Conservation (phyloP, 2,113 vertebrate genomes). For the Scophthalmus maximus region DNA sequence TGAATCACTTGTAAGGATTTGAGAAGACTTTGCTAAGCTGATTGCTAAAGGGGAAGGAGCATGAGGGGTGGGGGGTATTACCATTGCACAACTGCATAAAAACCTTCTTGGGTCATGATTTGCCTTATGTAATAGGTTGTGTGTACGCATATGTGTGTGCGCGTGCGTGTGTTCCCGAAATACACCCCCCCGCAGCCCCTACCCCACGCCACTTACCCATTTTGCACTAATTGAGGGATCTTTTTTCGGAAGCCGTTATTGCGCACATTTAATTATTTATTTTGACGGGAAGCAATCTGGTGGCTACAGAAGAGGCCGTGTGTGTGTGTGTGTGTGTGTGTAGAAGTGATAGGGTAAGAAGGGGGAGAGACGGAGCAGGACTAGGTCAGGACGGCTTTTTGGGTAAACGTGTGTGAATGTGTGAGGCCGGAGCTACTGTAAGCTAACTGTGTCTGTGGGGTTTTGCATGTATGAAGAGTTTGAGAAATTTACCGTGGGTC, state of each 20-base stretch:
- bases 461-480: constrained; percentile 52
- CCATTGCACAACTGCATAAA: constrained; percentile 67
- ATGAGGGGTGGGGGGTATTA: constrained; percentile 58
- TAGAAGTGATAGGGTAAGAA: not conserved
- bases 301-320: constrained; percentile 58
- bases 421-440: constrained; percentile 43
- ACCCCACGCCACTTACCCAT: constrained; percentile 74
- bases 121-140: constrained; percentile 76
- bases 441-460: constrained; percentile 46
- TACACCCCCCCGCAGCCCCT: constrained; percentile 44
- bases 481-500: constrained; percentile 28
- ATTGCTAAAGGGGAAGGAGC: constrained; percentile 69
- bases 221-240: constrained; percentile 80
- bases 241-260: constrained; percentile 82
- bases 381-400: constrained; percentile 62
- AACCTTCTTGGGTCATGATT: constrained; percentile 72
- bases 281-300: constrained; percentile 81
- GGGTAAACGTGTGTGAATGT: constrained; percentile 28
- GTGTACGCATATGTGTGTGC: constrained; percentile 24
- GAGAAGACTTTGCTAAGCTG: constrained; percentile 77
- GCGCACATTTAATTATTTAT: constrained; percentile 83
- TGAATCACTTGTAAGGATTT: constrained; percentile 74
- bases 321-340: constrained; percentile 29
- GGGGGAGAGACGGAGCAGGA: constrained; percentile 16
- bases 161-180: constrained; percentile 61